Percentiles rank a stretch among this genome's conserved stretches.
These are phyloP conservation scores for Tetragnatha versicolor DNA, from an alignment of 1,140 invertebrate species.

Conservation along the genomic window DNA sequence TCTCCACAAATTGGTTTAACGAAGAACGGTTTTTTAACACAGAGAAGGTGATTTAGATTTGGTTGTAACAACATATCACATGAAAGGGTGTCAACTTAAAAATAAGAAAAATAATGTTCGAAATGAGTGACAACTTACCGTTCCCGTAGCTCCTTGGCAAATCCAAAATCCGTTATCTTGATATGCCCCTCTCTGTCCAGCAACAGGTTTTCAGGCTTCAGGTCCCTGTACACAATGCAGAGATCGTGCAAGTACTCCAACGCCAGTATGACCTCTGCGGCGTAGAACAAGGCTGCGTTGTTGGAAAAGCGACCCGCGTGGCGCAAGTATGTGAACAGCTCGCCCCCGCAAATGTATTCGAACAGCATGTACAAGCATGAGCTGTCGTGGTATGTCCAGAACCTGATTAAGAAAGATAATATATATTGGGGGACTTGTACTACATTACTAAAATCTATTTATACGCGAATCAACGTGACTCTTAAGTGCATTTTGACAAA, in stretches of 20 bases:
- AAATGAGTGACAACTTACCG: no score
- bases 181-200: constrained; percentile 91
- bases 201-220: constrained; percentile 92
- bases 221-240: constrained; percentile 80
- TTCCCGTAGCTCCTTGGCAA: constrained; percentile 91
- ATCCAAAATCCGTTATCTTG: constrained; percentile 97
- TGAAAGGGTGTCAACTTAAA: no score
- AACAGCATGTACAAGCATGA: constrained; percentile 91
- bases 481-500: no score
- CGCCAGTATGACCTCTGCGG: constrained; percentile 90
- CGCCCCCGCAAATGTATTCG: constrained; percentile 93
- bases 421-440: no score
- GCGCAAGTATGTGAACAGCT: constrained; percentile 93
- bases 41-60: no score
- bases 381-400: constrained; percentile 88
- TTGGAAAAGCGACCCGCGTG: constrained; percentile 88
- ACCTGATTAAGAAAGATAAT: constrained; percentile 71
- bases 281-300: constrained; percentile 89
- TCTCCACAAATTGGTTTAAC: no score
- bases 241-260: constrained; percentile 91
- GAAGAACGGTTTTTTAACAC: no score
- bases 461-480: no score
- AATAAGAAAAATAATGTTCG: no score
- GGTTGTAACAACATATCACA: no score
- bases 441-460: no score